Evolutionary conservation across 2,797 vertebrate genomes (phyloP).

Genomic region (Lycodopsis pacificus): DNA sequence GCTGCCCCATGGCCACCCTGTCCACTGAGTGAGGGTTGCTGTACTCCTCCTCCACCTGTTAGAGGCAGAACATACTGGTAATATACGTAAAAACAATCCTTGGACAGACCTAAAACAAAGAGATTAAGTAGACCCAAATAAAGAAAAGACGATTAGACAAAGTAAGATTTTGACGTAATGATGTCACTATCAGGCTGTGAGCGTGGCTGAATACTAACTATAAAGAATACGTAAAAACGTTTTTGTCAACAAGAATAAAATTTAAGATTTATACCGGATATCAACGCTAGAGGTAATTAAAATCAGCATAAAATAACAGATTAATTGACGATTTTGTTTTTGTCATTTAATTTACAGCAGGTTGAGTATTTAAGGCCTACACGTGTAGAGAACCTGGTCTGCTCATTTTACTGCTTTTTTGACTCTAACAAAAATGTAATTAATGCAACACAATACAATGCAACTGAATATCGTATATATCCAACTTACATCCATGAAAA

Average conservation of each 20-base stretch:
- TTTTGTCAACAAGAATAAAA: neutral
- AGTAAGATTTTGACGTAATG: no score
- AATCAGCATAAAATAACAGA: neutral
- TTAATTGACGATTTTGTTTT: neutral
- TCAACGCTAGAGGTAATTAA: neutral
- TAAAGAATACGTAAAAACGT: neutral
- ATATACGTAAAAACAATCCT: neutral
- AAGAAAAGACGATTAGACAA: no score
- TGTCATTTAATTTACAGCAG: neutral
- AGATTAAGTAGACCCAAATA: neutral
- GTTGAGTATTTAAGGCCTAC: neutral
- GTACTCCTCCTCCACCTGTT: slow-evolving; percentile 95
- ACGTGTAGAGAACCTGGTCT: neutral
- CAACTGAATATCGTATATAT: neutral
- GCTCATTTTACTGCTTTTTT: neutral
- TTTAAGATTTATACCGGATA: neutral
- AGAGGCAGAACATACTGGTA: neutral
- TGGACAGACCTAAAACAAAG: neutral
- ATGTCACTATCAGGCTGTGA: neutral
- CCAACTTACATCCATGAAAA: neutral
- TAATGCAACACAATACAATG: neutral
- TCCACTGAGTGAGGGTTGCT: slow-evolving; percentile 93
- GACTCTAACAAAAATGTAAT: neutral
- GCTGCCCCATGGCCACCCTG: slow-evolving; percentile 89
- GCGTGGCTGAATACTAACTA: neutral